Percentiles rank a stretch among this genome's conserved stretches.
phyloP scores from a whole-genome alignment of 2,888 invertebrate genomes.

The Phasia obesa region DNA sequence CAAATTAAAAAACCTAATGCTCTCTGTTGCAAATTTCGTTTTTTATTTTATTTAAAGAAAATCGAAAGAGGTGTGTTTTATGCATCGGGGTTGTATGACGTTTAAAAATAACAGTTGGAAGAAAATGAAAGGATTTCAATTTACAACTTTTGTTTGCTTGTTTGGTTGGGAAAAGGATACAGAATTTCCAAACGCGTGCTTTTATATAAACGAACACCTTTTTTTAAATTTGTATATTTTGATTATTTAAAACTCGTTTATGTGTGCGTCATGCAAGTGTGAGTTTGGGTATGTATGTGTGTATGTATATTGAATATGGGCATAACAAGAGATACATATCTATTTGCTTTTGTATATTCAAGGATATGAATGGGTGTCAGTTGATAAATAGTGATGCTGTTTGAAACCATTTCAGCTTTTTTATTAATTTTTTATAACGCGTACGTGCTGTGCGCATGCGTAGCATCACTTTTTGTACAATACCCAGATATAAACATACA shows the following conservation, averaged over 20 bases:
- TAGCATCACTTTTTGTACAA: slow-evolving; percentile 11
- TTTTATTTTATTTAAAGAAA: slow-evolving; percentile 13
- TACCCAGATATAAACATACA: not conserved
- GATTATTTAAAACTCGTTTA: not conserved
- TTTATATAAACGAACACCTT: slow-evolving; percentile 59
- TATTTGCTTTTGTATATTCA: slow-evolving; percentile 32
- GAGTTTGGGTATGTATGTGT: slow-evolving; percentile 1
- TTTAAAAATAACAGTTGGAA: slow-evolving; percentile 40
- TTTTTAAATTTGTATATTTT: slow-evolving; percentile 32
- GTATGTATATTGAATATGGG: slow-evolving; percentile 5
- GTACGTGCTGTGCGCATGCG: slow-evolving; percentile 70
- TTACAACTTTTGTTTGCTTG: slow-evolving; percentile 31
- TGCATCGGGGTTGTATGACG: slow-evolving; percentile 25
- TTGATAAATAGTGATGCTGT: slow-evolving; percentile 41
- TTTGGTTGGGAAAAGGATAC: slow-evolving; percentile 32
- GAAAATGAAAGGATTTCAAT: slow-evolving; percentile 54
- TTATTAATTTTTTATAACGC: not conserved
- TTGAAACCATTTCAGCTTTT: not conserved
- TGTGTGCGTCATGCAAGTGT: not conserved
- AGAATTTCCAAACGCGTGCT: slow-evolving; percentile 65
- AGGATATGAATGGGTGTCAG: slow-evolving; percentile 55
- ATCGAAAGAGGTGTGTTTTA: slow-evolving; percentile 56
- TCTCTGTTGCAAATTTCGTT: slow-evolving; percentile 37
- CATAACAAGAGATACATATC: slow-evolving; percentile 41
- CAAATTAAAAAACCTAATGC: slow-evolving; percentile 31